phyloP scores from a whole-genome alignment of 2,888 invertebrate genomes.

The Parnassius apollo region DNA sequence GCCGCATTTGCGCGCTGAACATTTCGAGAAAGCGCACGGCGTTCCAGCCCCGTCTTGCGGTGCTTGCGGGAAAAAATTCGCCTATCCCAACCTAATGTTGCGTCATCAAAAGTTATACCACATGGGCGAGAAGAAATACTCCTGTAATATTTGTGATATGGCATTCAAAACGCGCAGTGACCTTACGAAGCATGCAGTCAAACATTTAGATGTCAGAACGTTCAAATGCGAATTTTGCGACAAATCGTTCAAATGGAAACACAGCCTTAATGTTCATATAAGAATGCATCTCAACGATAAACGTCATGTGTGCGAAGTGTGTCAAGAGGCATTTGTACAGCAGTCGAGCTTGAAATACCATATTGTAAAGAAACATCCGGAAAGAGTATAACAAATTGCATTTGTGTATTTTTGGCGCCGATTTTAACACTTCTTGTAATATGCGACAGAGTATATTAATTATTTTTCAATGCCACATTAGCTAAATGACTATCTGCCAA shows the following conservation, averaged over 20 bases:
- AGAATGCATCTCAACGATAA: constrained; percentile 47
- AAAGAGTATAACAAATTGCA: background rate
- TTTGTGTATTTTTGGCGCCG: too few species aligned
- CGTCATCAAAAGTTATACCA: constrained; percentile 46
- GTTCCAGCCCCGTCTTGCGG: constrained; percentile 46
- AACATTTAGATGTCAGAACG: background rate
- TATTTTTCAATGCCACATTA: too few species aligned
- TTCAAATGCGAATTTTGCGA: background rate
- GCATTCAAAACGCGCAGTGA: constrained; percentile 32
- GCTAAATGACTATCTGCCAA: too few species aligned
- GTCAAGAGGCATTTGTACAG: constrained; percentile 52
- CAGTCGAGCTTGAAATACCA: constrained; percentile 46
- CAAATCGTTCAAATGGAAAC: constrained; percentile 34
- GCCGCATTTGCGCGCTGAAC: constrained; percentile 41
- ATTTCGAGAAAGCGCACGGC: constrained; percentile 48
- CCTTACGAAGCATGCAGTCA: background rate
- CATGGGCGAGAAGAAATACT: constrained; percentile 47
- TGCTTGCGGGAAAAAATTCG: constrained; percentile 53
- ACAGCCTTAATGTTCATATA: constrained; percentile 38
- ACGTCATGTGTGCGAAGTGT: constrained; percentile 42
- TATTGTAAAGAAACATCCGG: constrained; percentile 41
- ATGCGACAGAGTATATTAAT: too few species aligned
- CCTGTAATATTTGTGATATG: constrained; percentile 40
- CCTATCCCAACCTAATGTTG: constrained; percentile 42
- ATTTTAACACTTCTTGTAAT: too few species aligned